Percentiles rank a stretch among this genome's conserved stretches.
These are phyloP conservation scores for Varanus komodoensis DNA, from an alignment of 2,113 vertebrate genomes.

Conservation along the genomic window DNA sequence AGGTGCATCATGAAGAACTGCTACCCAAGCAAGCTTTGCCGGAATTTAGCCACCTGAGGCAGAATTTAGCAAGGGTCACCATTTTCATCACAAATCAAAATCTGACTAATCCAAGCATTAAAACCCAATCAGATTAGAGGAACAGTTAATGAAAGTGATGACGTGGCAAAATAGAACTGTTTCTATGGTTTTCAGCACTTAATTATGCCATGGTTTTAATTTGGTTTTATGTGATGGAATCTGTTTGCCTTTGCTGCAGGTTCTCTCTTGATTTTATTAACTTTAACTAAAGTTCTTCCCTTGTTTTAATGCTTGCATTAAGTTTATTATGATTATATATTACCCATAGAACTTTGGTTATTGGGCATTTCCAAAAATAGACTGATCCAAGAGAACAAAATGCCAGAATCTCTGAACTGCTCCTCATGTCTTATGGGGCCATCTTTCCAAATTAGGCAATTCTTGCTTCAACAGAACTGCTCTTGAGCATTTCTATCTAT, in stretches of 20 bases:
- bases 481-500: not conserved
- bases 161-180: not conserved
- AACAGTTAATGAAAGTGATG: not conserved
- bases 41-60: not conserved
- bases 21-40: not conserved
- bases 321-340: too few species aligned
- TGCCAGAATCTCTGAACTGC: not conserved
- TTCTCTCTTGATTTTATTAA: too few species aligned
- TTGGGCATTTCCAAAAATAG: not conserved
- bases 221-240: too few species aligned
- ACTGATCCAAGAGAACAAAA: not conserved
- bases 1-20: too few species aligned
- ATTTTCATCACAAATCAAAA: not conserved
- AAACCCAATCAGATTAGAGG: not conserved
- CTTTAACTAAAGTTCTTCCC: too few species aligned
- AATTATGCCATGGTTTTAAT: too few species aligned
- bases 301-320: too few species aligned
- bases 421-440: not conserved
- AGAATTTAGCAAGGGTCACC: not conserved
- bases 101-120: not conserved
- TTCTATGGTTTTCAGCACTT: too few species aligned
- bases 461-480: not conserved
- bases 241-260: too few species aligned
- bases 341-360: too few species aligned
- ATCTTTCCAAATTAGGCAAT: not conserved